Percentiles rank a stretch among this genome's conserved stretches.
phyloP scores from a whole-genome alignment of 2,888 invertebrate genomes.

The Colletes collaris region DNA sequence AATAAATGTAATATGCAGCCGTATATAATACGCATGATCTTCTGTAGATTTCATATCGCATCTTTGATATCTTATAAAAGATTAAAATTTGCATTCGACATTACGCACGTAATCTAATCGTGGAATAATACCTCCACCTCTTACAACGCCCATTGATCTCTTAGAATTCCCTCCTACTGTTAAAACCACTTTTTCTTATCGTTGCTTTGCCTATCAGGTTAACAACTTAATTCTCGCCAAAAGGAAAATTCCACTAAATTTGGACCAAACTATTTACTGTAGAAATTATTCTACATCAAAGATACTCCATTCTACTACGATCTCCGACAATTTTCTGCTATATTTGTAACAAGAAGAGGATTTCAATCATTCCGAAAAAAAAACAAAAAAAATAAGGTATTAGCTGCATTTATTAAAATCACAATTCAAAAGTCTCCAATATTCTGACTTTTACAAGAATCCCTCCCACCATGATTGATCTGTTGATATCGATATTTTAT shows the following conservation, averaged over 20 bases:
- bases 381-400: too few relatives aligned
- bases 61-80: neutral
- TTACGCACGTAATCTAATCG: slow-evolving; percentile 9
- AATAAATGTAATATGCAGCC: neutral
- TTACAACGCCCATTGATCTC: slow-evolving; percentile 31
- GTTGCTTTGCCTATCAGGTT: neutral
- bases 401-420: too few relatives aligned
- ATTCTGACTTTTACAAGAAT: too few relatives aligned
- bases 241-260: slow-evolving; percentile 7
- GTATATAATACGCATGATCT: neutral
- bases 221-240: slow-evolving; percentile 8
- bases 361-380: too few relatives aligned
- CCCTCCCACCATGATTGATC: too few relatives aligned
- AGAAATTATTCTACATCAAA: too few relatives aligned
- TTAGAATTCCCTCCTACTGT: neutral
- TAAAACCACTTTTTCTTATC: neutral
- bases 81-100: slow-evolving; percentile 23
- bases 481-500: too few relatives aligned
- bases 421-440: too few relatives aligned
- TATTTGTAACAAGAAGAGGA: too few relatives aligned
- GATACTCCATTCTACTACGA: too few relatives aligned
- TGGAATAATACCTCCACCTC: slow-evolving; percentile 21
- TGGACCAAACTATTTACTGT: too few relatives aligned
- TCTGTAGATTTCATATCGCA: slow-evolving; percentile 2
- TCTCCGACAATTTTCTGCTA: too few relatives aligned